Conservation (phyloP, 2,113 vertebrate genomes). For the Oenanthe oenanthe region DNA sequence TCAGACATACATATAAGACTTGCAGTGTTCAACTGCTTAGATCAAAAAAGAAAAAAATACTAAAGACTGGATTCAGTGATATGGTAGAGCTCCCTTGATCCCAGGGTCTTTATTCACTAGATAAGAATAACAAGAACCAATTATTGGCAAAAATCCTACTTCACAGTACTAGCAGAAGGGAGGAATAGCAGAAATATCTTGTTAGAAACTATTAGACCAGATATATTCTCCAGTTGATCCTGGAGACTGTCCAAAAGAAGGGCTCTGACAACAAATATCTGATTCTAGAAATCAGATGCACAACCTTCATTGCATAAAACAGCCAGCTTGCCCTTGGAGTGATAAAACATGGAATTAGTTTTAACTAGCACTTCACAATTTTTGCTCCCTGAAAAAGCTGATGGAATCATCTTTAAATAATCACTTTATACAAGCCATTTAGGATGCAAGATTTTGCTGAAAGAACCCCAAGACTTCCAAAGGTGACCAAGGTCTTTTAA, state of each 20-base stretch:
- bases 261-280: background rate
- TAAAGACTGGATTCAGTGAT: background rate
- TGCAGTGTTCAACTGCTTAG: background rate
- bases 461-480: background rate
- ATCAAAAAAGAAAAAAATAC: background rate
- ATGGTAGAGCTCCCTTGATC: background rate
- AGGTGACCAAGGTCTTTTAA: background rate
- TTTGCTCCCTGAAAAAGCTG: background rate
- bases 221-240: background rate
- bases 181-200: background rate
- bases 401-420: background rate
- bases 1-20: background rate
- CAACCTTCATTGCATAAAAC: rapidly evolving
- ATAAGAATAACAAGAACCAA: background rate
- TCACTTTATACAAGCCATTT: background rate
- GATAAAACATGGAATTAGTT: background rate
- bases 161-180: background rate
- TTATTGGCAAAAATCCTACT: background rate
- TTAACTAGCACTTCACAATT: background rate
- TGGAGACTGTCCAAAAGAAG: background rate
- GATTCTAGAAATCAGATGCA: background rate
- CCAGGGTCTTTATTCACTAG: background rate
- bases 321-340: rapidly evolving
- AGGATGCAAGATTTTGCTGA: background rate
- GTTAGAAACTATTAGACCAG: background rate